Conservation (phyloP, 2,113 vertebrate species). For the Aspiorhynchus laticeps region DNA sequence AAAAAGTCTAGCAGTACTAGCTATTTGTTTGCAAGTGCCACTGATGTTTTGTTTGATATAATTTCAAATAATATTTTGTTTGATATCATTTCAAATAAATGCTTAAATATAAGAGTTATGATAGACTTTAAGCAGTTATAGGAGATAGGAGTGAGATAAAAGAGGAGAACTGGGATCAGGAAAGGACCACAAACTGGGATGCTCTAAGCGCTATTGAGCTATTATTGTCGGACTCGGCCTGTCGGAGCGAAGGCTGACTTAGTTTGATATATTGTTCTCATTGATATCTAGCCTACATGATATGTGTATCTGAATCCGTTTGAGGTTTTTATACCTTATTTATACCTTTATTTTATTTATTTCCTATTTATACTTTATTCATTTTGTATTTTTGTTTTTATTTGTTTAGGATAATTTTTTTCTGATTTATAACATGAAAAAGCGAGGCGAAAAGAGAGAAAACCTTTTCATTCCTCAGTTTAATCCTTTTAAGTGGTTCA, state of each 20-base stretch:
- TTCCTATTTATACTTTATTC: not conserved
- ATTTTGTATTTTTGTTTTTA: not conserved
- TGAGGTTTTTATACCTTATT: not conserved
- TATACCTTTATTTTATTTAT: not conserved
- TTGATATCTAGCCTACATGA: not conserved
- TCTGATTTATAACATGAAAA: not conserved
- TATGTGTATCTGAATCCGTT: not conserved
- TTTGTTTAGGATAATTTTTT: not conserved
- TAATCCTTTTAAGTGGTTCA: constrained; percentile 38
- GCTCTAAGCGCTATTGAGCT: not conserved
- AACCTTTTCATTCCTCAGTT: not conserved
- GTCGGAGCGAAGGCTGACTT: not conserved
- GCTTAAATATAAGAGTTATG: not conserved
- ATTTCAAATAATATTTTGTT: not conserved
- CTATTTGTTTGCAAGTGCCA: not conserved
- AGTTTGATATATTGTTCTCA: not conserved
- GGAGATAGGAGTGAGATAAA: not conserved
- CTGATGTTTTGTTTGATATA: not conserved
- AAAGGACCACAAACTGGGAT: not conserved
- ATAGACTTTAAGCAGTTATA: not conserved
- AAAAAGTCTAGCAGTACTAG: not conserved
- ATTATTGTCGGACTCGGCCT: no score
- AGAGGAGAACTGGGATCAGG: not conserved
- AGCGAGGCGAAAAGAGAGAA: not conserved
- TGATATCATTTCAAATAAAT: not conserved